These are phyloP conservation scores for Phymorhynchus buccinoides DNA, from an alignment of 1,140 invertebrate species.

Conservation along the genomic window DNA sequence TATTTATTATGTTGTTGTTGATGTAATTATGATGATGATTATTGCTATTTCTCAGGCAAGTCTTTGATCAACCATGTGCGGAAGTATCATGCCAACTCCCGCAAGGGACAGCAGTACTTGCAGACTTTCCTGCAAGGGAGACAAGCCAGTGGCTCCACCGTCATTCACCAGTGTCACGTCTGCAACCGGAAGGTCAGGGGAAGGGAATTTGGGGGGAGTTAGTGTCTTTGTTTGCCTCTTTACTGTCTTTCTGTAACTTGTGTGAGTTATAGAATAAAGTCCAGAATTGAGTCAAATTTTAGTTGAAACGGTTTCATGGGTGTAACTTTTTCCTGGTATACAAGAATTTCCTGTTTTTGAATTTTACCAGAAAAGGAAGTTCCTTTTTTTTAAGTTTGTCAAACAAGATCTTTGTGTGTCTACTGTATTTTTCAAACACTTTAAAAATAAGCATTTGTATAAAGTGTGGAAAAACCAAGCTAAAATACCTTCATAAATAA, in stretches of 20 bases:
- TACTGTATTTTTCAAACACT: too few relatives aligned
- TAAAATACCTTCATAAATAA: too few relatives aligned
- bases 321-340: too few relatives aligned
- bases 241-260: not conserved
- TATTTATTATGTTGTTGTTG: too few relatives aligned
- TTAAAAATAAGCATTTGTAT: too few relatives aligned
- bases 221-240: not conserved
- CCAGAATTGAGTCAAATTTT: not conserved
- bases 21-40: too few relatives aligned
- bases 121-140: slow-evolving; percentile 58
- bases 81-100: slow-evolving; percentile 68
- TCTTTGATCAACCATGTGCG: slow-evolving; percentile 72
- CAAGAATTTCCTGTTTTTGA: too few relatives aligned
- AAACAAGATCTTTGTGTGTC: too few relatives aligned
- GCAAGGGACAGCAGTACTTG: slow-evolving; percentile 66
- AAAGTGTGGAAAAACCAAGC: too few relatives aligned
- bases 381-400: too few relatives aligned
- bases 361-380: too few relatives aligned
- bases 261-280: not conserved
- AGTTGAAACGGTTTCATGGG: not conserved
- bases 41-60: slow-evolving; percentile 50
- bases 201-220: too few relatives aligned
- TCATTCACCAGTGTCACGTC: slow-evolving; percentile 73
- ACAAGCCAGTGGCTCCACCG: slow-evolving; percentile 50
- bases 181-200: slow-evolving; percentile 67